A percentile compares a stretch with the other conserved stretches of the same genome.
Evolutionary conservation across 2,113 vertebrate genomes (phyloP).

Genomic region (Bubo scandiacus): DNA sequence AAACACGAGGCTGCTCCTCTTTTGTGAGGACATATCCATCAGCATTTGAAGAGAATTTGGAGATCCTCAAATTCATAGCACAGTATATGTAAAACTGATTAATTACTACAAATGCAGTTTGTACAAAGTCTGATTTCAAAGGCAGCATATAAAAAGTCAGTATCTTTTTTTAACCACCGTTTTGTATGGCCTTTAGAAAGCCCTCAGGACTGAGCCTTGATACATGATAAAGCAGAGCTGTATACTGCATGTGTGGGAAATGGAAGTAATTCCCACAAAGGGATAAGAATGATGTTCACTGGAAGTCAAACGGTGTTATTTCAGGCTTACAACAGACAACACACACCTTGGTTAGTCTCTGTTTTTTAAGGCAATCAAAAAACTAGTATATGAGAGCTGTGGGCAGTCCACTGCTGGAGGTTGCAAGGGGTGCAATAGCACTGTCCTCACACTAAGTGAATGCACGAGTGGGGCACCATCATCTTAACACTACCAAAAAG

Average conservation of each 20-base stretch:
- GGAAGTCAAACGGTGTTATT: not conserved
- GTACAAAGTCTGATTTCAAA: not conserved
- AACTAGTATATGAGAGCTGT: not conserved
- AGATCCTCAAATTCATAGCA: not conserved
- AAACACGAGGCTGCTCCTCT: not conserved
- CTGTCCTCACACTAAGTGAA: not conserved
- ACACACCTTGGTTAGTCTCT: not conserved
- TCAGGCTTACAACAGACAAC: not conserved
- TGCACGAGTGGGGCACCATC: not conserved
- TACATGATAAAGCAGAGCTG: not conserved
- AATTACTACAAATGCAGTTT: not conserved
- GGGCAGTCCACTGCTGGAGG: not conserved
- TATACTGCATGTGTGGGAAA: not conserved
- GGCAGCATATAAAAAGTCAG: not conserved
- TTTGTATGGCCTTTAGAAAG: not conserved
- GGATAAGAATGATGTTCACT: too few relatives aligned
- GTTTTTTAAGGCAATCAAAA: not conserved
- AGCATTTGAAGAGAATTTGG: not conserved
- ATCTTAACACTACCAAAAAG: fast-evolving
- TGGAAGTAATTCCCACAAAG: not conserved
- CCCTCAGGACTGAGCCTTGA: not conserved
- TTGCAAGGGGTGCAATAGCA: too few relatives aligned
- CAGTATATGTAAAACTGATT: not conserved
- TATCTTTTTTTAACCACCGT: too few relatives aligned
- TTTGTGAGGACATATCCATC: not conserved